Base-by-base conservation (phyloP, 2,797 vertebrate species). In the Xyrichtys novacula region DNA sequence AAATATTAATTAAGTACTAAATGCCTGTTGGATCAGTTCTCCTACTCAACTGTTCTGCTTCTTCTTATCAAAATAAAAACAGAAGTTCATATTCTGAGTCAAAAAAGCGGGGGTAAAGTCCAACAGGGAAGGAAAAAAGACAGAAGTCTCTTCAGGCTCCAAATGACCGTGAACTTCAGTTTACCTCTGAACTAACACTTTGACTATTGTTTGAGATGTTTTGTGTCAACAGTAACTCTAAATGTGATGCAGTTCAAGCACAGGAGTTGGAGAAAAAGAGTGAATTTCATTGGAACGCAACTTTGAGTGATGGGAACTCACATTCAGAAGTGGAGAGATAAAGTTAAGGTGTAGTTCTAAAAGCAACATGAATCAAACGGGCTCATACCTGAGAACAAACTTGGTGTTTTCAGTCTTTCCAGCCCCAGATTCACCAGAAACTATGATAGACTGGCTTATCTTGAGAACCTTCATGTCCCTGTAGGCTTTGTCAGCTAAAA, bases 401-500 rank as follows among this genome's bases (percentile, higher is more conserved):
- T 99, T 99, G 40, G 98, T 99, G 87, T 99, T 99, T 94, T 99
- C 98, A 11, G 98, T 99, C 92, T 99, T 99, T 79, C 98, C 98
- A 78, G 98, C 98, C 76, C 98, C 98, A 1, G 98, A 99, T 94
- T 99, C 98, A 81, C 98, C 98, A 71, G 98, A 99, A 48, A 99
- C 98, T 70, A 99, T 98, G 85, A 99, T 98, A 58, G 98, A 99
- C 84, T 99, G 98, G 79, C 98, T 99, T 94, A 98, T 95, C 90
- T 96, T 98, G 52, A 98, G 95, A 39, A 99, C 96, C 86, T 96
- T 99, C 98, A 99, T 99, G 88, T 99, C 98, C 63, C 98, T 95
- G 89, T 96, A 99, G 57, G 97, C 95, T 90, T 99, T 99, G 88
- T 99, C 98, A 55, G 98, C 98, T 99, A 78, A 50, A 78, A 83